Conservation (phyloP, 2,113 vertebrate genomes). For the Takifugu flavidus region DNA sequence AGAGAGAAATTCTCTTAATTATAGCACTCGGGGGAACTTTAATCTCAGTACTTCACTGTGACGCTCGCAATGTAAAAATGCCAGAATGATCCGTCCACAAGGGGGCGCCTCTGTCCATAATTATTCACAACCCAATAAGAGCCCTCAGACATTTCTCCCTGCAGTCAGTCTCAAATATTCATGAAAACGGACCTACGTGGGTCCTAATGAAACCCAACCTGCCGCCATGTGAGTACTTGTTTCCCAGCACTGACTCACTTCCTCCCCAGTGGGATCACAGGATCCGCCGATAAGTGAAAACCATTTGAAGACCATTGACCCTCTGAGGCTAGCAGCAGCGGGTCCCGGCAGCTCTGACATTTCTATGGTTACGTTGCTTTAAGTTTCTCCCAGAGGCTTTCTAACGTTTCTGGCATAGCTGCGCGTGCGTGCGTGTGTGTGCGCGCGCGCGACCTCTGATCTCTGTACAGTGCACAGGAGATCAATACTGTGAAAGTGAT, state of each 20-base stretch:
- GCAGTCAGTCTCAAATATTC: constrained; percentile 28
- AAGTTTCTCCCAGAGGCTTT: constrained; percentile 54
- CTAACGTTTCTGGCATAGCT: constrained; percentile 47
- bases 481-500: constrained; percentile 61
- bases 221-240: constrained; percentile 31
- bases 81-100: constrained; percentile 36
- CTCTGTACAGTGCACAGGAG: constrained; percentile 31
- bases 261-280: constrained; percentile 32
- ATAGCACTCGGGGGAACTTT: too few relatives aligned
- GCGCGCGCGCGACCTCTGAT: constrained; percentile 54
- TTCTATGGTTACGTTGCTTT: constrained; percentile 48
- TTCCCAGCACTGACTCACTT: constrained; percentile 44
- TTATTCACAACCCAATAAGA: constrained; percentile 3
- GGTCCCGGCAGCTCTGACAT: constrained; percentile 53
- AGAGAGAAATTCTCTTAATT: constrained; percentile 4
- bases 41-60: too few relatives aligned
- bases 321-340: constrained; percentile 42
- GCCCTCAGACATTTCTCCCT: background rate
- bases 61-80: too few relatives aligned
- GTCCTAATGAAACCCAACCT: constrained; percentile 38
- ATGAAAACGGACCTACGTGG: constrained; percentile 33
- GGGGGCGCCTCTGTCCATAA: constrained; percentile 44
- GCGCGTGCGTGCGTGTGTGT: background rate
- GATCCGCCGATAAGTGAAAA: constrained; percentile 48
- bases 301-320: constrained; percentile 59